These are phyloP conservation scores for Rhinoptilus africanus DNA, from an alignment of 2,113 vertebrate genomes.

Conservation along the genomic window DNA sequence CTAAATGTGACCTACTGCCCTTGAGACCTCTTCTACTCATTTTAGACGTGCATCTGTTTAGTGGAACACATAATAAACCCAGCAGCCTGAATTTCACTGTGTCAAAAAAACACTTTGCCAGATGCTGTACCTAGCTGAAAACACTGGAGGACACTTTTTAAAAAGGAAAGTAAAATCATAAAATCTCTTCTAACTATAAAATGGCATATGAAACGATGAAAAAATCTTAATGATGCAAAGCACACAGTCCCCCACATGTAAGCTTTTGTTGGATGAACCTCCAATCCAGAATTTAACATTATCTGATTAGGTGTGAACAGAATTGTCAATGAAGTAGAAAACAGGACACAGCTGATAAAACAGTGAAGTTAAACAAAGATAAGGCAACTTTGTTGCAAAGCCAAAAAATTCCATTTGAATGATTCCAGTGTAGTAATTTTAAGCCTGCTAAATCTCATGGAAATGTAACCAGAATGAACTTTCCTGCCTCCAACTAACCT, in stretches of 20 bases:
- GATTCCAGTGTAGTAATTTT: conserved; percentile 11
- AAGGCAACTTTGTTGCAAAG: conserved; percentile 11
- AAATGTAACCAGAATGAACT: not conserved
- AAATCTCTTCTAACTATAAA: not conserved
- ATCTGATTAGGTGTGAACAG: conserved; percentile 68
- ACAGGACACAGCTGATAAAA: conserved; percentile 71
- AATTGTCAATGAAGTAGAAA: conserved; percentile 63
- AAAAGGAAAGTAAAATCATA: conserved; percentile 1
- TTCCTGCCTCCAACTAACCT: not conserved
- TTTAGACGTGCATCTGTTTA: not conserved
- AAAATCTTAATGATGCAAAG: not conserved
- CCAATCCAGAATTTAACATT: conserved; percentile 29
- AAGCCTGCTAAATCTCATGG: not conserved
- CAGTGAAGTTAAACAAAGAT: conserved; percentile 46
- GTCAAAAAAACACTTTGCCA: not conserved
- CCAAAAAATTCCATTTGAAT: conserved; percentile 31
- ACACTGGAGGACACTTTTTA: not conserved
- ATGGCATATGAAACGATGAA: not conserved
- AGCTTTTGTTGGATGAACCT: conserved; percentile 40
- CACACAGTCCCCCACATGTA: not conserved
- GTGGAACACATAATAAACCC: not conserved
- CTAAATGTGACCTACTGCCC: not conserved
- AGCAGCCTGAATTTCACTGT: not conserved
- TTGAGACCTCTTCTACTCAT: not conserved
- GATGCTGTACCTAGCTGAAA: not conserved